phyloP scores from a whole-genome alignment of 2,888 invertebrate species.

The Agrochola circellaris region DNA sequence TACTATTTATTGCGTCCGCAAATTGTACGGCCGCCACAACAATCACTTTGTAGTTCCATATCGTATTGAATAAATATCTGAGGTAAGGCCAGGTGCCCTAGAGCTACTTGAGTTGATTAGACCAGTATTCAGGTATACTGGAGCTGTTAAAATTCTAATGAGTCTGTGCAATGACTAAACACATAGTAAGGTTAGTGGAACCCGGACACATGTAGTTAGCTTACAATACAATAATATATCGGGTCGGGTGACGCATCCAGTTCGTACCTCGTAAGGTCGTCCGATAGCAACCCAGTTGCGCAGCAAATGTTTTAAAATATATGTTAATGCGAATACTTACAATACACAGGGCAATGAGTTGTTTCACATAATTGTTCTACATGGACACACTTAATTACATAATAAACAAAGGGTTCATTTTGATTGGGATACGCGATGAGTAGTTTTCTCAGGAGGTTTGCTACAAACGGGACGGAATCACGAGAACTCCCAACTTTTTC shows the following conservation, averaged over 20 bases:
- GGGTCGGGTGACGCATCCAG: slow-evolving; percentile 76
- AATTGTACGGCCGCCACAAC: slow-evolving; percentile 47
- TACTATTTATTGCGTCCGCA: slow-evolving; percentile 47
- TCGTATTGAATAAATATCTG: slow-evolving; percentile 41
- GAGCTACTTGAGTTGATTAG: slow-evolving; percentile 13
- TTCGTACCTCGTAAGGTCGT: slow-evolving; percentile 69
- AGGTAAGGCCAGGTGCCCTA: slow-evolving; percentile 20
- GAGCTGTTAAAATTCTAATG: slow-evolving; percentile 66
- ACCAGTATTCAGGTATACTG: slow-evolving; percentile 8
- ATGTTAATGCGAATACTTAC: slow-evolving; percentile 56
- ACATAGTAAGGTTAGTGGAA: slow-evolving; percentile 75
- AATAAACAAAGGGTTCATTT: slow-evolving; percentile 6
- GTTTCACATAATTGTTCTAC: slow-evolving; percentile 36
- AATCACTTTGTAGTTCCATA: slow-evolving; percentile 53
- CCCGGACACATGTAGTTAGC: slow-evolving; percentile 77
- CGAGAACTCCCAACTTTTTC: not conserved
- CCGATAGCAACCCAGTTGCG: slow-evolving; percentile 80
- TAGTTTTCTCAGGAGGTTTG: not conserved
- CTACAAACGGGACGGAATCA: not conserved
- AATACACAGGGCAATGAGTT: slow-evolving; percentile 32
- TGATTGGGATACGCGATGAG: not conserved
- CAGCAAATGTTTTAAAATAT: slow-evolving; percentile 72
- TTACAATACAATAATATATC: slow-evolving; percentile 73
- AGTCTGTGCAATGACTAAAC: slow-evolving; percentile 75
- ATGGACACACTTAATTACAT: slow-evolving; percentile 24